A percentile compares a stretch with the other conserved stretches of the same genome.
Conservation (phyloP, 2,888 invertebrate species). For the Gymnoscelis rufifasciata region DNA sequence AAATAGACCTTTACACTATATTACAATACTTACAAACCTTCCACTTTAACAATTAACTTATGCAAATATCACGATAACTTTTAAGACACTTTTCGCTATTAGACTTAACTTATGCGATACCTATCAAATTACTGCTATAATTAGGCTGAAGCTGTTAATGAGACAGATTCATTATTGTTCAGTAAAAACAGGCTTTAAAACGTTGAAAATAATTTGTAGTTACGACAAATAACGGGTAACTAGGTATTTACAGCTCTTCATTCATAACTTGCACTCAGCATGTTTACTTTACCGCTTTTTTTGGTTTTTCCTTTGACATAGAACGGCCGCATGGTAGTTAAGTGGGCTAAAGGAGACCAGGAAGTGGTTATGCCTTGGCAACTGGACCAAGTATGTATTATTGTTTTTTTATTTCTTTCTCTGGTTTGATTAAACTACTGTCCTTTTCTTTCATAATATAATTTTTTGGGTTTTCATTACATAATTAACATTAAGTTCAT, state of each 20-base stretch:
- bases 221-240: background rate
- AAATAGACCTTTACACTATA: no score
- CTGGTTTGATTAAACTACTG: background rate
- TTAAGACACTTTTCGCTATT: no score
- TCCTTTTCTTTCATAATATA: background rate
- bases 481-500: no score
- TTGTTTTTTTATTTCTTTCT: slow-evolving; percentile 33
- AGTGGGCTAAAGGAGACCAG: slow-evolving; percentile 73
- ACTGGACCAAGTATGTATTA: slow-evolving; percentile 71
- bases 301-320: slow-evolving; percentile 62
- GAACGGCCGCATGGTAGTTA: slow-evolving; percentile 78
- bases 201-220: slow-evolving; percentile 15
- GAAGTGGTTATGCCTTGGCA: slow-evolving; percentile 75
- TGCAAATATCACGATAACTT: no score
- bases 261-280: slow-evolving; percentile 41
- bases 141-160: no score
- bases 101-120: no score
- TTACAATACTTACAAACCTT: no score
- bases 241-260: background rate
- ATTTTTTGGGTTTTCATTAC: no score
- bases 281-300: slow-evolving; percentile 63
- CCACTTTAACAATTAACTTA: no score
- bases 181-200: no score
- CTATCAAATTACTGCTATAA: no score
- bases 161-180: no score